Evolutionary conservation across 1,140 invertebrate genomes (phyloP).

Genomic region (Sipha flava): DNA sequence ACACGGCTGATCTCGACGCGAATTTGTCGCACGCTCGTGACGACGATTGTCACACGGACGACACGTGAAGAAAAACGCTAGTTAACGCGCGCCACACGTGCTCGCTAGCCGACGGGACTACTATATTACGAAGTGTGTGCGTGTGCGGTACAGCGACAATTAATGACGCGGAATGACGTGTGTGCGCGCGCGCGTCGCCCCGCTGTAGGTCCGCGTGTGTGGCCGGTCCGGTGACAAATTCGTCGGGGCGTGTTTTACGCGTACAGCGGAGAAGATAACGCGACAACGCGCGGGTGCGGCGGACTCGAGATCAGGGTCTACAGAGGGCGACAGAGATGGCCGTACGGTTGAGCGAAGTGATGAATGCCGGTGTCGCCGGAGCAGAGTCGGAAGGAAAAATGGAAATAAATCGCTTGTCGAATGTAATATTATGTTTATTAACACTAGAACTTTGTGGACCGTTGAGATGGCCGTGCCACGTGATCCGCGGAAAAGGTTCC

Average conservation of each 20-base stretch:
- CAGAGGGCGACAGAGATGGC: no score
- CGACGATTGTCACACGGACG: neutral
- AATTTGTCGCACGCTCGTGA: conserved; percentile 14
- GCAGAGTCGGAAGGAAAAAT: no score
- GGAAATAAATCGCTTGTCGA: no score
- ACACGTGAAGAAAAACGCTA: conserved; percentile 9
- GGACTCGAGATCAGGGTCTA: no score
- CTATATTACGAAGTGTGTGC: neutral
- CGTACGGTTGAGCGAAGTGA: no score
- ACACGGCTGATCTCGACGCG: neutral
- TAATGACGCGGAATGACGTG: neutral
- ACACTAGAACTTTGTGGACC: no score
- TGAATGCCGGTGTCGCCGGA: no score
- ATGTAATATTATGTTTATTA: no score
- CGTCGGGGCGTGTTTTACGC: neutral
- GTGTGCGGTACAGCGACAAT: neutral
- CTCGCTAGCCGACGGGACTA: neutral
- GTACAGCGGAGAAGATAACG: no score
- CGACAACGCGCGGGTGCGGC: no score
- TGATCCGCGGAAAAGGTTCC: no score
- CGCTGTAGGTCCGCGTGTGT: neutral
- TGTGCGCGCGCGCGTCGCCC: neutral
- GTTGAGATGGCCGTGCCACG: no score
- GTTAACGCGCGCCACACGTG: neutral
- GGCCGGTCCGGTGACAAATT: neutral